Conservation (phyloP, 2,113 vertebrate genomes). For the Aythya baeri region DNA sequence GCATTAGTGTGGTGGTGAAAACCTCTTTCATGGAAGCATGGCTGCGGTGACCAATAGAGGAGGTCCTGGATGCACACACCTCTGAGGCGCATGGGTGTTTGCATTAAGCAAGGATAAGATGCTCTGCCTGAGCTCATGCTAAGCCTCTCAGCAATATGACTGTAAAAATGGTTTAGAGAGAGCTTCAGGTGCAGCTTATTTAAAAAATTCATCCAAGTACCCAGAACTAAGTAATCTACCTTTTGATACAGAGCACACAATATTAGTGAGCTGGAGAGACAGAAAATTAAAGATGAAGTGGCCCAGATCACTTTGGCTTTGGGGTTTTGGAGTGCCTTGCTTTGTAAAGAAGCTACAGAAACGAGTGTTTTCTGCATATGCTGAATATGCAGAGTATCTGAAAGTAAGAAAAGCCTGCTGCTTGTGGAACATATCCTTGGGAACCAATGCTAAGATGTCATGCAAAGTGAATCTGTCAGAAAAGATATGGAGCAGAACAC, state of each 20-base stretch:
- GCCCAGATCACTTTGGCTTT: background rate
- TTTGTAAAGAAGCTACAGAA: background rate
- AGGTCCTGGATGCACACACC: background rate
- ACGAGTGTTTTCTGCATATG: background rate
- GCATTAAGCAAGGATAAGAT: background rate
- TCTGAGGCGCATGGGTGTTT: background rate
- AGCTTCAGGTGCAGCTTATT: background rate
- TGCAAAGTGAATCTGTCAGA: background rate
- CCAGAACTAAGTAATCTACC: background rate
- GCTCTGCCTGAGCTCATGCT: background rate
- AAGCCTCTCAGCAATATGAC: background rate
- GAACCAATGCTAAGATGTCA: background rate
- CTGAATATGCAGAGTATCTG: background rate
- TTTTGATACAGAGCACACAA: background rate
- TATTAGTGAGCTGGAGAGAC: background rate
- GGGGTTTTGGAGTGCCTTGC: background rate
- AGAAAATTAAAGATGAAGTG: conserved; percentile 9
- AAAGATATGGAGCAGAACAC: background rate
- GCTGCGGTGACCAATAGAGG: background rate
- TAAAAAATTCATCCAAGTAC: background rate
- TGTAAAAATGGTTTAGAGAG: background rate
- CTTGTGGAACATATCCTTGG: background rate
- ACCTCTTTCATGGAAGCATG: background rate
- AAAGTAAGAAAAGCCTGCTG: background rate
- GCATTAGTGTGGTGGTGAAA: background rate